phyloP scores from a whole-genome alignment of 1,140 invertebrate species.

The Magallana gigas region DNA sequence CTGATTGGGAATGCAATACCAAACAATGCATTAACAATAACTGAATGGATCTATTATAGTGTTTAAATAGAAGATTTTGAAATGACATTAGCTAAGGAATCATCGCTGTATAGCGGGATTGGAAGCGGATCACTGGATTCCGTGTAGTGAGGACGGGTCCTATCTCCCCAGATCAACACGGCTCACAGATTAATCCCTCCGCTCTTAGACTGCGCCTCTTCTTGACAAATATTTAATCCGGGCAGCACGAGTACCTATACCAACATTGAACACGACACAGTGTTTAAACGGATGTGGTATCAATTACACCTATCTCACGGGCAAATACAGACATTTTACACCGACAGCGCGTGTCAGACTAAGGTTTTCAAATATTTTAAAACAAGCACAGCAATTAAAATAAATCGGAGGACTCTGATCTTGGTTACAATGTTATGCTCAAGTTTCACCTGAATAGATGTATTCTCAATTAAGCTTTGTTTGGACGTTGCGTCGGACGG shows the following conservation, averaged over 20 bases:
- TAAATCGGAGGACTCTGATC: not conserved
- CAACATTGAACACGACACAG: not conserved
- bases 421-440: not conserved
- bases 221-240: conserved; percentile 29
- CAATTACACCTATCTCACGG: not conserved
- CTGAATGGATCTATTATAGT: conserved; percentile 26
- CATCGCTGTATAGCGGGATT: not conserved
- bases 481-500: not conserved
- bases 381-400: not conserved
- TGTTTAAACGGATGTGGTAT: conserved; percentile 28
- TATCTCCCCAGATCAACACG: not conserved
- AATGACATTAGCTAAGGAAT: not conserved
- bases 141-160: not conserved
- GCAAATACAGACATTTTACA: conserved; percentile 16
- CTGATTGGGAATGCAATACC: not conserved
- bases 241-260: not conserved
- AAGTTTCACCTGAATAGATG: not conserved
- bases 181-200: not conserved
- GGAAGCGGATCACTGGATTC: not conserved
- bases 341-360: not conserved
- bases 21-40: not conserved
- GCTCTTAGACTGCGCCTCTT: not conserved
- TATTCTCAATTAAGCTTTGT: not conserved
- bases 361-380: conserved; percentile 24
- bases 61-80: conserved; percentile 16